Conservation (phyloP, 2,888 invertebrate genomes). For the Oligia strigilis region DNA sequence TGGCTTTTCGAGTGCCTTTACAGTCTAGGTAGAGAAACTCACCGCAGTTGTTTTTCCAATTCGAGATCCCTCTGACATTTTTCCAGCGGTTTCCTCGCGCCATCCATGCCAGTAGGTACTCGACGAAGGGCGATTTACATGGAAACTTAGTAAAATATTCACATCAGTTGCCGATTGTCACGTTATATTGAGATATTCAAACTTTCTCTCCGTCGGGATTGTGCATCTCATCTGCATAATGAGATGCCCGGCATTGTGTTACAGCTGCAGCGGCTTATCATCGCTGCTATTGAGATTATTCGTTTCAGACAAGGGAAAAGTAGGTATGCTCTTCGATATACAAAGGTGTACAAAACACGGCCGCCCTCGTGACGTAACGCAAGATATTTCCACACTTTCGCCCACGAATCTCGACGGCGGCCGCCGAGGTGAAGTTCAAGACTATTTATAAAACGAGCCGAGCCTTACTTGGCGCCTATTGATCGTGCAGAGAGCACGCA, state of each 20-base stretch:
- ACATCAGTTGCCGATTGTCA: constrained; percentile 87
- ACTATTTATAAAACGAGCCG: constrained; percentile 88
- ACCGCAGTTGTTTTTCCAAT: constrained; percentile 81
- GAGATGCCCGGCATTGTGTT: constrained; percentile 80
- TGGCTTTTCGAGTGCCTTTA: constrained; percentile 80
- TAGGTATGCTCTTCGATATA: constrained; percentile 55
- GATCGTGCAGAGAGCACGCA: constrained; percentile 87
- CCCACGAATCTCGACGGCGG: constrained; percentile 79
- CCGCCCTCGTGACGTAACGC: constrained; percentile 74
- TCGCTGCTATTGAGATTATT: constrained; percentile 74
- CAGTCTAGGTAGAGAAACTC: constrained; percentile 78
- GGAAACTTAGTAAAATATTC: constrained; percentile 88
- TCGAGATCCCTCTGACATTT: constrained; percentile 77
- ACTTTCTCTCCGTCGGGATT: constrained; percentile 83
- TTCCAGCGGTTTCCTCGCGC: constrained; percentile 76
- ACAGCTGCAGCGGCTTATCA: constrained; percentile 78
- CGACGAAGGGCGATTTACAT: constrained; percentile 83
- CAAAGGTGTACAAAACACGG: constrained; percentile 49
- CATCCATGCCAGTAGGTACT: constrained; percentile 74
- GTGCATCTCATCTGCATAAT: constrained; percentile 87
- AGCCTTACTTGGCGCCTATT: constrained; percentile 86
- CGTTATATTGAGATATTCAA: constrained; percentile 88
- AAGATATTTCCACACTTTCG: constrained; percentile 83
- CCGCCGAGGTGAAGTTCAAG: constrained; percentile 89
- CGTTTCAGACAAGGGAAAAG: constrained; percentile 72